A percentile compares a stretch with the other conserved stretches of the same genome.
Conservation (phyloP, 1,140 invertebrate species). For the Conus betulinus region DNA sequence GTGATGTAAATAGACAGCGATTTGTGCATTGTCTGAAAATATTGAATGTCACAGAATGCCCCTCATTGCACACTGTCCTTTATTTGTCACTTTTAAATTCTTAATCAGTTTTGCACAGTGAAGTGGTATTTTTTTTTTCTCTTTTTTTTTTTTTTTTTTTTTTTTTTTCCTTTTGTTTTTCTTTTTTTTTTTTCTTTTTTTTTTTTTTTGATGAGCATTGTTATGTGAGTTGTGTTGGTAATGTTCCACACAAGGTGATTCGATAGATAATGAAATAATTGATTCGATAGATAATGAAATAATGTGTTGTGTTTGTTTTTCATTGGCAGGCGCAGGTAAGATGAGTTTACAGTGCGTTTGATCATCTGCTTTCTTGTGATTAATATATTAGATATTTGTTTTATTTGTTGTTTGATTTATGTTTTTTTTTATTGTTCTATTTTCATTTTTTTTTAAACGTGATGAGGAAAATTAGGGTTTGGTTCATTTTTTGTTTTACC, state of each 20-base stretch:
- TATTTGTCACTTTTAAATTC: too few relatives aligned
- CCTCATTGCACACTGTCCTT: not conserved
- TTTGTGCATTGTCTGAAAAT: too few relatives aligned
- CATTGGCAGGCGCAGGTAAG: slow-evolving; percentile 17
- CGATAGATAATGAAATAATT: not conserved
- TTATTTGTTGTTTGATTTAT: not conserved
- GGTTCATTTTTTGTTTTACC: too few relatives aligned
- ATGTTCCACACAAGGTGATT: not conserved
- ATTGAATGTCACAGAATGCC: not conserved
- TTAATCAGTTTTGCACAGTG: too few relatives aligned
- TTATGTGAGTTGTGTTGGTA: not conserved
- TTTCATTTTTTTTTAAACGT: too few relatives aligned
- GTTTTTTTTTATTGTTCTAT: not conserved
- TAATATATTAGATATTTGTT: not conserved
- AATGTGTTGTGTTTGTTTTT: slow-evolving; percentile 3
- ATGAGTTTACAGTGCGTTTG: not conserved
- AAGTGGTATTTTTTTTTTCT: not conserved
- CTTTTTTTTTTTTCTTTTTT: not conserved
- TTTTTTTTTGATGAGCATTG: not conserved
- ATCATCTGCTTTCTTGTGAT: not conserved
- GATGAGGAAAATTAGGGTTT: too few relatives aligned
- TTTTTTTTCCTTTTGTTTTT: not conserved
- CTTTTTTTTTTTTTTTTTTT: not conserved
- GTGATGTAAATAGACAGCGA: too few relatives aligned
- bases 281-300: not conserved